These are phyloP conservation scores for Erynnis tages DNA, from an alignment of 2,888 invertebrate genomes.

Conservation along the genomic window DNA sequence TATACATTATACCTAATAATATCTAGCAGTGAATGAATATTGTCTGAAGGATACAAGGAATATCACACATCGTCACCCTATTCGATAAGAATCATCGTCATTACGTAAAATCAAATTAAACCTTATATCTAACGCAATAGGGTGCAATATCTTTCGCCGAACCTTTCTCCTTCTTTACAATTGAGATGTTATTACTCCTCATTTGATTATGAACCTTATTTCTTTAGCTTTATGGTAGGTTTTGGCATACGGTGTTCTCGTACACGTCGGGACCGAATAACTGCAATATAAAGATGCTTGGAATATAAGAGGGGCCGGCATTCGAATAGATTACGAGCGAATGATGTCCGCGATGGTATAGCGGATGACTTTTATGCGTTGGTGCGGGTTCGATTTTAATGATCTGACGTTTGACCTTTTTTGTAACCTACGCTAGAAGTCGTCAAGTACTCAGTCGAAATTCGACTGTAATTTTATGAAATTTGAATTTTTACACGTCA, in stretches of 20 bases:
- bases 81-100: constrained; percentile 10
- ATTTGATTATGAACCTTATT: constrained; percentile 5
- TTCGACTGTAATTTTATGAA: too few species aligned
- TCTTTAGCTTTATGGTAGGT: background rate
- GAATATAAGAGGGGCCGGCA: constrained; percentile 11
- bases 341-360: too few species aligned
- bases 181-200: constrained; percentile 10
- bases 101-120: background rate
- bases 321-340: constrained; percentile 18
- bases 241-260: constrained; percentile 5
- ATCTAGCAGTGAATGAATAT: too few species aligned
- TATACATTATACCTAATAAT: too few species aligned
- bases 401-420: too few species aligned
- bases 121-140: constrained; percentile 2
- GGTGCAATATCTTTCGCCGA: constrained; percentile 4
- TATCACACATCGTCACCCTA: constrained; percentile 26
- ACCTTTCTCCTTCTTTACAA: constrained; percentile 20
- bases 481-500: too few species aligned
- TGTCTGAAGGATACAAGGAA: too few species aligned
- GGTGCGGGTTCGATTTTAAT: too few species aligned
- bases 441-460: too few species aligned
- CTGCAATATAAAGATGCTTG: constrained; percentile 11
- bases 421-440: too few species aligned
- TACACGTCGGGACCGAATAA: constrained; percentile 12
- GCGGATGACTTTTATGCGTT: too few species aligned